Base-by-base conservation (phyloP, 1,140 invertebrate genomes). In the Bombus picipes region DNA sequence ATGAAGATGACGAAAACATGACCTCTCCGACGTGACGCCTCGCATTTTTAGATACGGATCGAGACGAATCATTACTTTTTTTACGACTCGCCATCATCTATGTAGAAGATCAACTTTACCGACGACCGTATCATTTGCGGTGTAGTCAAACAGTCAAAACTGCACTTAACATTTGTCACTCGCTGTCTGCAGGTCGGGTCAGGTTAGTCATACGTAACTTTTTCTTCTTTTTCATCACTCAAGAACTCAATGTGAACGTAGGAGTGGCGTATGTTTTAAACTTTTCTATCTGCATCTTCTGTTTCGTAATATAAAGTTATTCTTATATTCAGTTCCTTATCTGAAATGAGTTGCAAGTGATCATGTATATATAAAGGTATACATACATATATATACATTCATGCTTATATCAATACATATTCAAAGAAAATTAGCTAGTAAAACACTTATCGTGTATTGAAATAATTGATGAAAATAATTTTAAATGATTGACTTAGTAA, bases 81-180 rank as follows among this genome's bases (percentile, higher is more conserved):
- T 85, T 87, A 70, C 85, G 81, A 39, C 22, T 81, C 65, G 90
- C 90, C 90, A 91, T 91, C 73, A 85, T 89, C 81, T 72, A 62
- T 78, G 66, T 59, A 75, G 75, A 87, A 66, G 85, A 77, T 78
- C 85, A 62, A 70, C 83, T 65, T 81, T 81, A 85, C 76, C 80
- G 70, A 87, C 88, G 66, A 90, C 6, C 66, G 87, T 82, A 77
- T 78, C 89, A 90, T 90, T 88, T 65, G 87, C 53, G 70, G 62
- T 73, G 78, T 62, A 75, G 37, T 53, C 78, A 71, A 83, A 78
- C 68, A 75, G 53, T 43, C 78, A 71, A 83, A 78, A 78, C 78
- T 81, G 62, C 72, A 80, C 83, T 83, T 85, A 72, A 90, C 89
- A 87, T 86, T 78, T 81, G 89, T 90, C 89, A 90, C 86, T 41